Percentiles rank a stretch among this genome's conserved stretches.
phyloP scores from a whole-genome alignment of 2,797 vertebrate species.

The Chelon labrosus region DNA sequence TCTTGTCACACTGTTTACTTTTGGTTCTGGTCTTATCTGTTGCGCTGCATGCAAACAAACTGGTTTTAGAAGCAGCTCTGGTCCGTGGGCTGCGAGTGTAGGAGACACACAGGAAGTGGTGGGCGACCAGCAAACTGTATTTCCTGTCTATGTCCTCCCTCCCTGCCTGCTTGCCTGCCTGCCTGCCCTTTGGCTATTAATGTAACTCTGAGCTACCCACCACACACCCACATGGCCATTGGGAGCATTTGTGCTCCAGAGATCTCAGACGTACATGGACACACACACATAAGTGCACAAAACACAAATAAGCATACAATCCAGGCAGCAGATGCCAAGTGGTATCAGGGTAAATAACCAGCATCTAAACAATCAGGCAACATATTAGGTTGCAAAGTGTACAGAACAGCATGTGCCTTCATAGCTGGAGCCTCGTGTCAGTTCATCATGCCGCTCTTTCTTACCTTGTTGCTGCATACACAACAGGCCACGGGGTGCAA shows the following conservation, averaged over 20 bases:
- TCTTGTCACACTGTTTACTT: conserved; percentile 55
- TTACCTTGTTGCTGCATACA: conserved; percentile 45
- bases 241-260: conserved; percentile 65
- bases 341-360: conserved; percentile 67
- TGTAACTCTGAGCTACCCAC: conserved; percentile 83
- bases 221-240: conserved; percentile 83
- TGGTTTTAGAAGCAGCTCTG: conserved; percentile 77
- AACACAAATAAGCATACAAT: conserved; percentile 38
- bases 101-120: conserved; percentile 87
- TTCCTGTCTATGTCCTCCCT: conserved; percentile 86
- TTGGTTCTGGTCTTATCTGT: conserved; percentile 53
- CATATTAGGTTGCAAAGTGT: conserved; percentile 51
- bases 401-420: conserved; percentile 40
- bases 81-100: conserved; percentile 80
- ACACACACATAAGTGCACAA: conserved; percentile 37
- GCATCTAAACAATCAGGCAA: conserved; percentile 54
- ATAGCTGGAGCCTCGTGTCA: conserved; percentile 25
- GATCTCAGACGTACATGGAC: conserved; percentile 55
- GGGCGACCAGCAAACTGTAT: conserved; percentile 87
- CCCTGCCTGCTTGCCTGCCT: conserved; percentile 47
- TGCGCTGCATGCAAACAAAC: conserved; percentile 72
- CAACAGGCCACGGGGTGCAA: conserved; percentile 56
- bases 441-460: conserved; percentile 27
- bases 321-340: conserved; percentile 48
- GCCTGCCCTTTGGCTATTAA: conserved; percentile 86